These are phyloP conservation scores for Elaphurus davidianus DNA, from an alignment of 2,113 vertebrate genomes.

Conservation along the genomic window DNA sequence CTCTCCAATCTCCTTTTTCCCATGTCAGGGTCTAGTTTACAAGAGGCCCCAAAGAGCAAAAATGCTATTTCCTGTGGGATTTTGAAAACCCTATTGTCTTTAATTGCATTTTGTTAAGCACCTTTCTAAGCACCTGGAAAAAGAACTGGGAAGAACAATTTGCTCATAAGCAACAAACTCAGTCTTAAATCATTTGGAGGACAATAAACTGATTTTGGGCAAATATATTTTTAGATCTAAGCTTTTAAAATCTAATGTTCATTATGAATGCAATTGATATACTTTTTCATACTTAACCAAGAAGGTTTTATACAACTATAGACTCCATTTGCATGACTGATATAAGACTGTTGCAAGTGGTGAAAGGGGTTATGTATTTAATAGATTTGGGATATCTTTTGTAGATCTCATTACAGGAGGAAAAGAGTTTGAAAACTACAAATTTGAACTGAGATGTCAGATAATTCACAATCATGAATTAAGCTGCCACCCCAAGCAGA, in stretches of 20 bases:
- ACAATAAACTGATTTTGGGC: neutral
- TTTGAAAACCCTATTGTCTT: neutral
- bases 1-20: neutral
- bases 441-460: neutral
- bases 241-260: slow-evolving; percentile 6
- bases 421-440: neutral
- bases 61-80: neutral
- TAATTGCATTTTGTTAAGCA: neutral
- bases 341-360: neutral
- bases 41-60: neutral
- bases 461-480: neutral
- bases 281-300: neutral
- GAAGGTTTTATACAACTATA: neutral
- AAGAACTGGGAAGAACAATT: neutral
- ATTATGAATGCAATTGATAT: neutral
- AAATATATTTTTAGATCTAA: neutral
- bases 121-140: neutral
- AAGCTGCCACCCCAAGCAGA: neutral
- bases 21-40: neutral
- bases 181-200: neutral
- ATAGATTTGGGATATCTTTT: neutral
- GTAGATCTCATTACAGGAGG: neutral
- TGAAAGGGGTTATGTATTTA: neutral
- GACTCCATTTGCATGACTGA: neutral
- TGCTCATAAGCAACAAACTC: neutral